Evolutionary conservation across 2,113 vertebrate species (phyloP), one percentile per base, ranked within the genome.

Genomic region (Echinops telfairi): DNA sequence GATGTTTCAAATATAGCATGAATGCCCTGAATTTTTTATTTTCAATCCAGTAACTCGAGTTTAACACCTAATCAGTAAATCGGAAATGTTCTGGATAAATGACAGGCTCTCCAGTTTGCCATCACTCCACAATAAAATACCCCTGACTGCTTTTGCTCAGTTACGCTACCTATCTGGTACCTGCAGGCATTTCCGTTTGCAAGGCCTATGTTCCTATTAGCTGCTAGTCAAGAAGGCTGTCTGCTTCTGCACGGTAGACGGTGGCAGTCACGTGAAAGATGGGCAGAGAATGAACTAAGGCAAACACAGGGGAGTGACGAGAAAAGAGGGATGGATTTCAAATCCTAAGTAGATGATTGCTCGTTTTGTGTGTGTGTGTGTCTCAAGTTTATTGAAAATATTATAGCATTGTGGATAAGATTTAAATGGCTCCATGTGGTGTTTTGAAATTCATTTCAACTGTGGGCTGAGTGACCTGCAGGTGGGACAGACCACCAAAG

Each of bases 221-320:
- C 16, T 75, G 77, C 16, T 83, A 53, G 12, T 53, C 47, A 11
- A 53, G 47, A 53, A 53, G 40, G 47, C 47, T 53, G 12, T 53
- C 47, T 10, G 47, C 47, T 53, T 53, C 47, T 53, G 47, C 47
- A 53, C 5, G 47, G 47, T 66, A 73, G 36, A 90, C 53, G 8
- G 66, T 75, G 31, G 36, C 88, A 77, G 29, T 38, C 62, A 60
- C 3, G 16, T 83, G 27, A 81, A 90, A 94, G 64, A 33, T 58
- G 38, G 83, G 23, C 16, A 71, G 78, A 94, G 75, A 80, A 25
- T 86, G 31, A 83, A 66, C 57, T 58, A 87, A 89, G 31, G 53
- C 43, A 86, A 89, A 95, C 47, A 75, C 27, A 70, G 8, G n/a
- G 16, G 5, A 4, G 22, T 80, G 36, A 78, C 62, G 38, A 77